These are phyloP conservation scores for Hybos culiciformis DNA, from an alignment of 2,888 invertebrate species.

Conservation along the genomic window DNA sequence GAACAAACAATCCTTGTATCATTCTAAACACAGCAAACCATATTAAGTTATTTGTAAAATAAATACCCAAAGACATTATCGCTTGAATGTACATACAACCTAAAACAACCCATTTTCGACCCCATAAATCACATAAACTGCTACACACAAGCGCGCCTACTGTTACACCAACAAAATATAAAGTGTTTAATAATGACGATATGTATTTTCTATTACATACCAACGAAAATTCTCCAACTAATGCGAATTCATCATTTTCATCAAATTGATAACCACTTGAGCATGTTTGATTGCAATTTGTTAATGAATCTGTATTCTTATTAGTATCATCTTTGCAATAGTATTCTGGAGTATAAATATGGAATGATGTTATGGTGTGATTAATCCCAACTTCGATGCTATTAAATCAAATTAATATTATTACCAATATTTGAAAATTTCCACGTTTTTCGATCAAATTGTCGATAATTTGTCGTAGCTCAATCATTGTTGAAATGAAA, in stretches of 20 bases:
- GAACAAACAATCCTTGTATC: slow-evolving; percentile 36
- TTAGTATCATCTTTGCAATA: slow-evolving; percentile 26
- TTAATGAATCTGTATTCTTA: background rate
- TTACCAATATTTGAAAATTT: slow-evolving; percentile 25
- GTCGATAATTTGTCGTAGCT: too few species aligned
- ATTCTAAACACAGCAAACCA: slow-evolving; percentile 31
- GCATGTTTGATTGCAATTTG: slow-evolving; percentile 7
- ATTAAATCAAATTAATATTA: slow-evolving; percentile 29
- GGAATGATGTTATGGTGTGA: slow-evolving; percentile 31
- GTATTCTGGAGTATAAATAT: slow-evolving; percentile 30
- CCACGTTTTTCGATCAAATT: slow-evolving; percentile 14
- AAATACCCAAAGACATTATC: slow-evolving; percentile 19
- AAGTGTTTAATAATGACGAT: slow-evolving; percentile 25
- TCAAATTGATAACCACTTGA: slow-evolving; percentile 21
- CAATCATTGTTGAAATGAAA: too few species aligned
- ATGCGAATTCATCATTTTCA: slow-evolving; percentile 16
- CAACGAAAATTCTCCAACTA: slow-evolving; percentile 26
- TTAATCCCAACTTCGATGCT: slow-evolving; percentile 33
- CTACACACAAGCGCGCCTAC: slow-evolving; percentile 35
- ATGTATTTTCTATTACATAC: slow-evolving; percentile 32
- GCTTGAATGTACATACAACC: slow-evolving; percentile 35
- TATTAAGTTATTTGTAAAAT: slow-evolving; percentile 24
- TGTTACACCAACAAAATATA: slow-evolving; percentile 33
- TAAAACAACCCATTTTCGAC: slow-evolving; percentile 33
- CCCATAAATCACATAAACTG: slow-evolving; percentile 32